Conservation (phyloP, 1,140 invertebrate species). For the Pseudomyrmex concolor region DNA sequence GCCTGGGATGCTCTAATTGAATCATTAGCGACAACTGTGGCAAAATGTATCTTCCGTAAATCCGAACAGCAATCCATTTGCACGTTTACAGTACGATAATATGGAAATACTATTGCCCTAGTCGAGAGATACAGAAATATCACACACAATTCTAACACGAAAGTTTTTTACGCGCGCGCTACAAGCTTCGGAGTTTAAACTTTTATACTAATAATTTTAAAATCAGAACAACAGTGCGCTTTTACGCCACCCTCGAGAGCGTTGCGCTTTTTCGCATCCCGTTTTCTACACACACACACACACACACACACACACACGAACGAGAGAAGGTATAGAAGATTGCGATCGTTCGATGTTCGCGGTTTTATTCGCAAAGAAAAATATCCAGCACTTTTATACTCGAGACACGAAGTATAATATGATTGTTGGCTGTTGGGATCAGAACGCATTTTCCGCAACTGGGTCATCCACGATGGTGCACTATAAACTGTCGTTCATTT, state of each 20-base stretch:
- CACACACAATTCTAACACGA: too few species aligned
- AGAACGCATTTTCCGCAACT: slow-evolving; percentile 50
- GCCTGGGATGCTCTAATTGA: slow-evolving; percentile 1
- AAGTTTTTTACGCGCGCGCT: too few species aligned
- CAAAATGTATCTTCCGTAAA: neutral
- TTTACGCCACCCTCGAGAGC: neutral
- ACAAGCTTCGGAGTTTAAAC: neutral
- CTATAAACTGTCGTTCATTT: slow-evolving; percentile 57
- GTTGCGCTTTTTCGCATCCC: neutral
- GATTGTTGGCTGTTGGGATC: slow-evolving; percentile 24
- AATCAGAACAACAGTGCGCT: neutral
- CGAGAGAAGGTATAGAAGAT: neutral
- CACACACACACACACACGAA: neutral
- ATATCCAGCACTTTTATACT: slow-evolving; percentile 8
- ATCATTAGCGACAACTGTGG: slow-evolving; percentile 2
- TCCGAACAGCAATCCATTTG: neutral
- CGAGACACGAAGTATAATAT: slow-evolving; percentile 11
- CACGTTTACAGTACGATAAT: neutral
- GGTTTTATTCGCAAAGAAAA: neutral
- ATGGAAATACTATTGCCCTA: neutral
- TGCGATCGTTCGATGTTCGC: neutral
- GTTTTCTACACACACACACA: neutral
- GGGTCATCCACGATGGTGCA: slow-evolving; percentile 58
- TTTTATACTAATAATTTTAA: neutral
- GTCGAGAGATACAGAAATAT: too few species aligned